phyloP scores from a whole-genome alignment of 2,888 invertebrate species.

The Leptinotarsa juncta region DNA sequence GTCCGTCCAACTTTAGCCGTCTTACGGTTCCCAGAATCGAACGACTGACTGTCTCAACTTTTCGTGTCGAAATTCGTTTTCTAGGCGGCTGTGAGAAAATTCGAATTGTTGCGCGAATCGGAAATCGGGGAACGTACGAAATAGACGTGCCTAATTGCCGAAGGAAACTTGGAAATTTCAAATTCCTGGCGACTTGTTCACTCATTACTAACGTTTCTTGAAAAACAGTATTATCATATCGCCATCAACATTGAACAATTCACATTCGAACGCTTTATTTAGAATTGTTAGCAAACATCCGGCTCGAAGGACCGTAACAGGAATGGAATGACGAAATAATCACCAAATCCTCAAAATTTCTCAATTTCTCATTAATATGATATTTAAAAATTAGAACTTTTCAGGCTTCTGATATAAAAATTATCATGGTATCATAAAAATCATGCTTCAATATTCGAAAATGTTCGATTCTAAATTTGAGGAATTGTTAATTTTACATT shows the following conservation, averaged over 20 bases:
- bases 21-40: constrained; percentile 48
- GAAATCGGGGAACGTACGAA: neutral
- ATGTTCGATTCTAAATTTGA: too few relatives aligned
- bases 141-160: neutral
- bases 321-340: too few relatives aligned
- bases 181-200: constrained; percentile 5
- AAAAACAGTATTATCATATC: too few relatives aligned
- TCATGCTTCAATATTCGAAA: too few relatives aligned
- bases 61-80: constrained; percentile 13
- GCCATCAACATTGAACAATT: too few relatives aligned
- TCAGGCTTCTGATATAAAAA: too few relatives aligned
- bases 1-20: constrained; percentile 48
- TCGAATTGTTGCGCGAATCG: constrained; percentile 7
- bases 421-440: too few relatives aligned
- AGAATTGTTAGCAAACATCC: too few relatives aligned
- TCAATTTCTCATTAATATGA: neutral
- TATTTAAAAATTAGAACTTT: too few relatives aligned
- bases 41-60: constrained; percentile 21
- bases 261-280: too few relatives aligned
- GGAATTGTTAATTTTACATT: too few relatives aligned
- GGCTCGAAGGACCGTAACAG: too few relatives aligned
- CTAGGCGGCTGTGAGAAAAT: constrained; percentile 19
- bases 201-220: neutral
- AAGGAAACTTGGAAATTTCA: neutral
- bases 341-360: neutral